Base-by-base conservation (phyloP, 2,797 vertebrate species). In the Rhodeus uyekii region DNA sequence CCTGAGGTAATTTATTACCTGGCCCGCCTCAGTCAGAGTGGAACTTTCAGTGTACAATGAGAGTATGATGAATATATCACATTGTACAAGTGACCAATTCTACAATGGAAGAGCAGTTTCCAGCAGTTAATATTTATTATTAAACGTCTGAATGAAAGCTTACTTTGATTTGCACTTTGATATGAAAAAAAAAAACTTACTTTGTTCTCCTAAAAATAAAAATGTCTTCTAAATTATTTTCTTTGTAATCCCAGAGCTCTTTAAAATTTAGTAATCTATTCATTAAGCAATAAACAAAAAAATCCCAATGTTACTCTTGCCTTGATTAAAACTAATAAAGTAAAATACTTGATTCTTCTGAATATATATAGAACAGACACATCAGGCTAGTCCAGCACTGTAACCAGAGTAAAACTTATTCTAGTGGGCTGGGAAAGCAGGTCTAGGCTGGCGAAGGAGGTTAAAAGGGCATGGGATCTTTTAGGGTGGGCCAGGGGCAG, bases 401-500 rank as follows among this genome's bases (percentile, higher is more conserved):
- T 53, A 71, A 69, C 50, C 65, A 1, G 16, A 75, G 53, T 42
- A 60, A 75, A 29, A 65, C 53, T 80, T 38, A 42, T 60, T 13
- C 61, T 36, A 65, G 27, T 55, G 48, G 27, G 72, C 46, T 82
- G 80, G 60, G 80, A 75, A 67, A 14, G 22, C 24, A 69, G 29
- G 44, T 75, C 55, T 81, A 72, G 29, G 16, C 32, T 65, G 64
- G 24, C 34, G 29, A 67, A 81, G 36, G 55, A 42, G 80, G 80
- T 76, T 75, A 82, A 76, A 75, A 67, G 80, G 72, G 27, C 72
- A 82, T 82, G 80, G 72, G 80, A 82, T 82, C 61, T 32, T 32
- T 55, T 19, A 58, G 60, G 72, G 61, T 44, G 72, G 71, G 48
- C 61, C 53, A 34, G 32, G 64, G 63, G 81, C 29, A 22, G 39